phyloP scores from a whole-genome alignment of 1,140 invertebrate species.

The Procambarus clarkii region DNA sequence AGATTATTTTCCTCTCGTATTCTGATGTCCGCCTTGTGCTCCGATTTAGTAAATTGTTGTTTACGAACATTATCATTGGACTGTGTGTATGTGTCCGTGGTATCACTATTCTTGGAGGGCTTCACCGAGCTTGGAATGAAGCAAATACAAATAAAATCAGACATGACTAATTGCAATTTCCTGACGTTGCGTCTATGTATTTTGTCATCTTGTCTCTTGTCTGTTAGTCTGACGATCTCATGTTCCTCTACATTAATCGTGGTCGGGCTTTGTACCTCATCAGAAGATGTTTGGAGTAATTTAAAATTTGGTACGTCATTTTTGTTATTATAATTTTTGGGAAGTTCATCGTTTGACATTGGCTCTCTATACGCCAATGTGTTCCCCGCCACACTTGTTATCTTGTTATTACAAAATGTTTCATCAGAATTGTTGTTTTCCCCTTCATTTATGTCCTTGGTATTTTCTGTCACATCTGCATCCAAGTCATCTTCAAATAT shows the following conservation, averaged over 20 bases:
- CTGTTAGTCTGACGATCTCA: neutral
- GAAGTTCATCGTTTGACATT: neutral
- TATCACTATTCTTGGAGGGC: neutral
- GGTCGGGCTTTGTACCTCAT: neutral
- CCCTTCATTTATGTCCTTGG: neutral
- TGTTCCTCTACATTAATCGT: neutral
- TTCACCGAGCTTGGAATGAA: neutral
- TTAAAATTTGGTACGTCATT: neutral
- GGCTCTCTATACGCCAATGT: neutral
- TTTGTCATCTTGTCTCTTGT: neutral
- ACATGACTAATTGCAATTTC: neutral
- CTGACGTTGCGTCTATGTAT: neutral
- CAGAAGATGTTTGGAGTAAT: neutral
- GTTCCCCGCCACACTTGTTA: neutral
- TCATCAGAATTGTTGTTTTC: neutral
- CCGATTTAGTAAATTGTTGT: neutral
- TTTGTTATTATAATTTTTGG: neutral
- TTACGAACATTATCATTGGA: neutral
- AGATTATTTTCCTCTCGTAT: neutral
- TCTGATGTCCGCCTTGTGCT: neutral
- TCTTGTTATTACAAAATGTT: neutral
- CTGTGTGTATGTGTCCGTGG: too few species aligned
- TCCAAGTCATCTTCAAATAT: neutral
- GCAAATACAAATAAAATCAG: neutral
- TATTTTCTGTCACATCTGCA: neutral